Conservation (phyloP, 2,888 invertebrate species). For the Himalopsyche tibetana region DNA sequence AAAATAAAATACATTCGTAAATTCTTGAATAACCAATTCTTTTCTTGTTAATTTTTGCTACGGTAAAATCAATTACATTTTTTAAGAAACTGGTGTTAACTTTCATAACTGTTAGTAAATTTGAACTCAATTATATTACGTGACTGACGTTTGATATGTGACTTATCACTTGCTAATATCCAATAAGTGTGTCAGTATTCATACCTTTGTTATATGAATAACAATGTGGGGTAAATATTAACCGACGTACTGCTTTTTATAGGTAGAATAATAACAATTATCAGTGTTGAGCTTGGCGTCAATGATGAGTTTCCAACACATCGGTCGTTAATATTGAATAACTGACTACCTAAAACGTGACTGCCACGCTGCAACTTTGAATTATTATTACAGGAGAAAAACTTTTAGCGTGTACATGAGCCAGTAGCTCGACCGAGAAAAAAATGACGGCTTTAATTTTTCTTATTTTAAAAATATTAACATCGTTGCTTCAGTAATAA, state of each 20-base stretch:
- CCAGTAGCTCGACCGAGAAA: neutral
- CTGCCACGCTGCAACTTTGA: neutral
- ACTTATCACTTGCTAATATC: neutral
- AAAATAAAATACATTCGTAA: too few species aligned
- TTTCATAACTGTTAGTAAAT: too few species aligned
- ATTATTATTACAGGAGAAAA: neutral
- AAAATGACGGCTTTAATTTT: neutral
- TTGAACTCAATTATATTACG: too few species aligned
- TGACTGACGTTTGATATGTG: neutral
- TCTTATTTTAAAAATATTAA: too few species aligned
- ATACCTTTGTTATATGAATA: neutral
- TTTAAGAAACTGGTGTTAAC: too few species aligned
- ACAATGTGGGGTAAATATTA: slow-evolving; percentile 4
- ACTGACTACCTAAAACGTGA: slow-evolving; percentile 5
- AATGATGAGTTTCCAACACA: too few species aligned
- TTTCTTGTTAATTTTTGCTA: too few species aligned
- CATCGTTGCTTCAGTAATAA: too few species aligned
- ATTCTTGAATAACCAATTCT: too few species aligned
- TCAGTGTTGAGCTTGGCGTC: neutral
- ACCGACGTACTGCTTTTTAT: neutral
- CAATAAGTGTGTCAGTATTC: neutral
- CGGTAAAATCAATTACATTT: too few species aligned
- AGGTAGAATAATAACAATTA: slow-evolving; percentile 10
- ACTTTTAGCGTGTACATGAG: neutral
- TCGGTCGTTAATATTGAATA: too few species aligned